phyloP scores from a whole-genome alignment of 2,113 vertebrate species.

The Pygoscelis antarcticus region DNA sequence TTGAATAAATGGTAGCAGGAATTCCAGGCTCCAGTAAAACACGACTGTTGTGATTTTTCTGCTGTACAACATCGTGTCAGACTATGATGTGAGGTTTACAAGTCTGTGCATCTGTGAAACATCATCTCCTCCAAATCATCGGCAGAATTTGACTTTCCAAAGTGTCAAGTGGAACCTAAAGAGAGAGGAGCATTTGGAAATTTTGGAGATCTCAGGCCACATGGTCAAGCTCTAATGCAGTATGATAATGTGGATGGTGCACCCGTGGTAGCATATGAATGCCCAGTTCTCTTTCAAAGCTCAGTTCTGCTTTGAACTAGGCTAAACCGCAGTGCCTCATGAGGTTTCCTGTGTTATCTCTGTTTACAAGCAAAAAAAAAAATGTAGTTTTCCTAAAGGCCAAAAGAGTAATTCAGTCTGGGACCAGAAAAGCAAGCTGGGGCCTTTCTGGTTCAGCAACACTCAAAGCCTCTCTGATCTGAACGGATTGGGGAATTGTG shows the following conservation, averaged over 20 bases:
- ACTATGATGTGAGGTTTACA: not conserved
- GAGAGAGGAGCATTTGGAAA: not conserved
- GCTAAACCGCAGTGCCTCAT: not conserved
- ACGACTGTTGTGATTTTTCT: not conserved
- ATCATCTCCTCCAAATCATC: not conserved
- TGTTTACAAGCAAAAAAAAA: not conserved
- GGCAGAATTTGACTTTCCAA: not conserved
- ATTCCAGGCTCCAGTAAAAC: not conserved
- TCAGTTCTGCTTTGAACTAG: not conserved
- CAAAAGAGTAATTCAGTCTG: constrained; percentile 26
- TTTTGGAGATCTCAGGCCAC: not conserved
- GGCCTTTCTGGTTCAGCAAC: constrained; percentile 54
- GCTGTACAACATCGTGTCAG: not conserved
- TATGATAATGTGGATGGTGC: not conserved
- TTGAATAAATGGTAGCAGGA: not conserved
- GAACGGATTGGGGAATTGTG: constrained; percentile 25
- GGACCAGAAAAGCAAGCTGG: constrained; percentile 30
- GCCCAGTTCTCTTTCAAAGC: not conserved
- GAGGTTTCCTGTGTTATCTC: not conserved
- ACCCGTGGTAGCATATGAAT: fast-evolving
- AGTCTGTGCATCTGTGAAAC: not conserved
- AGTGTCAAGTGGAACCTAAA: not conserved
- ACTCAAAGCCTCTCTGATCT: constrained; percentile 57
- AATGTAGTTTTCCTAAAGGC: not conserved
- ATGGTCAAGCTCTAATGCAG: not conserved